Base-by-base conservation (phyloP, 2,113 vertebrate genomes). In the Baryphthengus martii region DNA sequence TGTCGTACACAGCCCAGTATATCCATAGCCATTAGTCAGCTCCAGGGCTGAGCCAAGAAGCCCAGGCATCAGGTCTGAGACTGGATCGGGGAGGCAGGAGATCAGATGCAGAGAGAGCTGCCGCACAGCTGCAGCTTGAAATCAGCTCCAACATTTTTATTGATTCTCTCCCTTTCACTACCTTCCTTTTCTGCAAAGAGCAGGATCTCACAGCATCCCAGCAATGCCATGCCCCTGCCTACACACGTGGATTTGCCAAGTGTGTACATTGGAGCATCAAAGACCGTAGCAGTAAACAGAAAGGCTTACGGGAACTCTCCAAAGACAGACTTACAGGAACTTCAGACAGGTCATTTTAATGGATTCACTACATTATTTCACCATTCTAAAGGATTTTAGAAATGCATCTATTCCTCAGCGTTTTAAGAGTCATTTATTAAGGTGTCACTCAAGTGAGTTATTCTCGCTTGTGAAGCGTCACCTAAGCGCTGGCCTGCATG, bases 351-450 rank as follows among this genome's bases (percentile, higher is more conserved):
- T 80, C 23, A 4, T 63, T 89, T 76, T 66, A 45, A 85, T 89
- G 58, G 53, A 73, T 88, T 55, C 53, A 31, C 26, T 3, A 6
- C 61, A 11, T 83, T 81, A 66, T 83, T 90, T 74, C 85, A 18
- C 49, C 26, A 4, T 83, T 66, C 29, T 20, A 55, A 74, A 78
- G 31, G 52, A 37, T 72, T 75, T 66, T 55, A 79, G 42, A 77
- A 82, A 68, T 61, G 19, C n/a, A 67, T 67, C 49, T 76, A 4
- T 92, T 90, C 66, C 50, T 31, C 25, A 80, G 87, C 33, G 74
- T 40, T 61, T 67, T 56, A 76, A 82, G 71, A 77, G 45, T 45
- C 78, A 84, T 92, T 95, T 93, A 88, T 91, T 62, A 81, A 78
- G 73, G 28, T 95, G 72, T 70, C 88, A 67, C 35, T 92, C 76